These are phyloP conservation scores for human DNA, from an alignment of 2,113 vertebrate species.

Conservation along the genomic window GRCh38 chr15:97083001-97083500, in stretches of 20 bases:
- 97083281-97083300: neutral
- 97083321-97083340: neutral
- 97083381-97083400: fast-evolving
- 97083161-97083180: constrained; percentile 71
- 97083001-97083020: constrained; percentile 83
- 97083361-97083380: fast-evolving
- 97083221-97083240: constrained; percentile 58
- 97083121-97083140: constrained; percentile 80
- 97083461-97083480: neutral
- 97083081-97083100: constrained; percentile 88
- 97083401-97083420: neutral
- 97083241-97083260: constrained; percentile 69
- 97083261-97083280: constrained; percentile 16
- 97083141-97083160: constrained; percentile 81
- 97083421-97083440: neutral
- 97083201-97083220: constrained; percentile 8
- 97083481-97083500: neutral
- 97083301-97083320: neutral
- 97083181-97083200: constrained; percentile 49
- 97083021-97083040: constrained; percentile 80
- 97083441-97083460: neutral
- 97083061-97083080: constrained; percentile 87
- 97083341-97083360: neutral
- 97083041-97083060: constrained; percentile 85
- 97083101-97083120: constrained; percentile 82